Evolutionary conservation across 1,140 invertebrate genomes (phyloP).

Genomic region (Pemphigus obesinymphae): DNA sequence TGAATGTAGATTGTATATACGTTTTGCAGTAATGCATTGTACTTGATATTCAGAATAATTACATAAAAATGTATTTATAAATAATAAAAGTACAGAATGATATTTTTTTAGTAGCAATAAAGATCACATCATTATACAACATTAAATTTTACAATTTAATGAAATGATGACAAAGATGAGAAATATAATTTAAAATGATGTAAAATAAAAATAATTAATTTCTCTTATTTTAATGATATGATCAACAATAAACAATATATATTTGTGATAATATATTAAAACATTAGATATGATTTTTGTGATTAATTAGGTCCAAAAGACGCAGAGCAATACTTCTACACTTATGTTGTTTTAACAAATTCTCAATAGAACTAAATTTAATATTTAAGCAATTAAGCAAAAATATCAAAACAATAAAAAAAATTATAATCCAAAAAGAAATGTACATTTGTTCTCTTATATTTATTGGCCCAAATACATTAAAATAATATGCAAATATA

Average conservation of each 20-base stretch:
- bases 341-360: background rate
- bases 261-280: background rate
- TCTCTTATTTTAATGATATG: conserved; percentile 25
- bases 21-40: background rate
- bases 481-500: background rate
- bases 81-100: background rate
- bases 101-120: background rate
- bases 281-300: conserved; percentile 9
- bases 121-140: background rate
- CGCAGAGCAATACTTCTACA: background rate
- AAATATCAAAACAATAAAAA: background rate
- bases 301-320: background rate
- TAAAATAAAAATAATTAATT: background rate
- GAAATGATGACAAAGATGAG: background rate
- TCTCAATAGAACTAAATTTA: background rate
- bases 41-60: background rate
- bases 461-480: background rate
- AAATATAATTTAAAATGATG: background rate
- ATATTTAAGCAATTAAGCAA: conserved; percentile 3
- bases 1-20: background rate
- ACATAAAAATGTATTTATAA: background rate
- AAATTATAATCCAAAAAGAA: background rate
- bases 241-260: conserved; percentile 9
- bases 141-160: background rate
- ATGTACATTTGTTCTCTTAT: background rate